Base-by-base conservation (phyloP, 2,113 vertebrate genomes). In the Sebastes schlegelii region DNA sequence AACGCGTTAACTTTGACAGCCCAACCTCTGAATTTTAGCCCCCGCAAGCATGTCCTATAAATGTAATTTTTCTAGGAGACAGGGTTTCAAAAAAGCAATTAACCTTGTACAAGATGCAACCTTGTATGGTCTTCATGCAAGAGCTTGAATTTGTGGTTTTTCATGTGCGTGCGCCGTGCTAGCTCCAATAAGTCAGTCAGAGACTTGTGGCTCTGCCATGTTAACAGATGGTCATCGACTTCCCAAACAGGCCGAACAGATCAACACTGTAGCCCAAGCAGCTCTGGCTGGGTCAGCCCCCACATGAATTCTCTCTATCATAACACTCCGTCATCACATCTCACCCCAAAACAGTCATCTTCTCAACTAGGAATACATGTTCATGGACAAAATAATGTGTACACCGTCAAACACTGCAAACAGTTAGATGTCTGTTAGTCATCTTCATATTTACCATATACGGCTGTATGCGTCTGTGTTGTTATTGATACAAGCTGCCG, bases 211-310 rank as follows among this genome's bases (percentile, higher is more conserved):
- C 68, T 69, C 42, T 70, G 87, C 81, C 87, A 67, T 74, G 67
- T 66, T 78, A 73, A 84, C 91, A 91, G 89, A 91, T 91, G 91
- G 87, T 74, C 57, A 54, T 86, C 2, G 10, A 68, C 83, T 82
- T 83, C 63, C 75, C 69, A 63, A 80, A 82, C 89, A 72, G 48
- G 60, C 72, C 23, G 7, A 82, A 52, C 80, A 70, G 79, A 79
- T 80, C 82, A 70, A 46, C 74, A 40, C 78, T 79, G 76, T 62
- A 45, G 78, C 68, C 65, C 23, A 42, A 65, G 72, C 45, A 60
- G 83, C 77, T 74, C 85, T 67, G 87, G 45, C 82, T 85, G 77
- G 86, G 80, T 86, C 87, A 86, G 78, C 71, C 80, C 83, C 83
- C 80, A 64, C 83, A 80, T 58, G 75, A 70, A 60, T 86, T 78